A percentile compares a stretch with the other conserved stretches of the same genome.
Evolutionary conservation across 1,140 invertebrate species (phyloP).

Genomic region (Meloidogyne exigua): DNA sequence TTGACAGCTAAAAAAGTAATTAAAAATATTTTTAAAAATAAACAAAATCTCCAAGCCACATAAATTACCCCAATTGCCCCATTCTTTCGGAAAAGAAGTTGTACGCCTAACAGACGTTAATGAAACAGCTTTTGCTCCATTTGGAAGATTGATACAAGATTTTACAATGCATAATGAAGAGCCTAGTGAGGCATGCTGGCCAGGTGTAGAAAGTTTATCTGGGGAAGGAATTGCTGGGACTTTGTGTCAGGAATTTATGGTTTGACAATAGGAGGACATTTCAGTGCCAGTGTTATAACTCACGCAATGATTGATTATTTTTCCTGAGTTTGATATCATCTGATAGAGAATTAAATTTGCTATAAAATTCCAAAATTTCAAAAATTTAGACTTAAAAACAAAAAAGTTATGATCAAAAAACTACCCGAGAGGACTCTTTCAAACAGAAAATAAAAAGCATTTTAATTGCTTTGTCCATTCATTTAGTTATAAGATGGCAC

Average conservation of each 20-base stretch:
- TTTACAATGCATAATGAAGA: conserved; percentile 26
- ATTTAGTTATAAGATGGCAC: background rate
- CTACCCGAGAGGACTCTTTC: no score
- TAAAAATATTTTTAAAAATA: background rate
- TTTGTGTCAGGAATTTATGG: conserved; percentile 44
- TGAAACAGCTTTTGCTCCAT: conserved; percentile 27
- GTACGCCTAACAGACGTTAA: conserved; percentile 31
- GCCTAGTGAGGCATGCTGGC: conserved; percentile 8
- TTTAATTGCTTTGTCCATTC: no score
- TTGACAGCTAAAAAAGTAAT: conserved; percentile 6
- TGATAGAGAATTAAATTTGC: background rate
- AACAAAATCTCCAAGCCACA: conserved; percentile 16
- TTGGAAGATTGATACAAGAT: conserved; percentile 34
- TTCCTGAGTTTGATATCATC: background rate
- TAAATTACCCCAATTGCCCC: conserved; percentile 20
- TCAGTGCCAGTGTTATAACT: background rate
- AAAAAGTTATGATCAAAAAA: background rate
- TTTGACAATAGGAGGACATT: conserved; percentile 34
- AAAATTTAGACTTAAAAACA: background rate
- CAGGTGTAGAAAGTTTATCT: background rate
- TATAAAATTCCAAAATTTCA: background rate
- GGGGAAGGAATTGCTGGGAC: conserved; percentile 31
- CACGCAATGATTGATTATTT: background rate
- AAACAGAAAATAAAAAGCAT: no score
- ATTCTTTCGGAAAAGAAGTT: conserved; percentile 37